Evolutionary conservation across 2,888 invertebrate genomes (phyloP).

Genomic region (Perithous albicinctus): DNA sequence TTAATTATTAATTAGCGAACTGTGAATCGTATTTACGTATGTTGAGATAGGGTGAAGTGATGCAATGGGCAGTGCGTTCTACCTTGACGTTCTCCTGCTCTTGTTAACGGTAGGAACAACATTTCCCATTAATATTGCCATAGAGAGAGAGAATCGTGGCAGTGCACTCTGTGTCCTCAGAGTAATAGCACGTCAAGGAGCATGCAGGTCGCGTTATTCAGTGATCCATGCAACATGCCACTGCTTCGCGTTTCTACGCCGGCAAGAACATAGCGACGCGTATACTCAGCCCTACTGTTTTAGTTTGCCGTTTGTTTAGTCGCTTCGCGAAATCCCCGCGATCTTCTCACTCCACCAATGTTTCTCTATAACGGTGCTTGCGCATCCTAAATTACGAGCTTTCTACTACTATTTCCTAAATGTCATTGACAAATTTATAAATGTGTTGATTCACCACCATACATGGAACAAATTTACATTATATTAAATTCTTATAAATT

Average conservation of each 20-base stretch:
- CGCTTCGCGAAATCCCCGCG: constrained; percentile 16
- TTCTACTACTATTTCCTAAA: constrained; percentile 11
- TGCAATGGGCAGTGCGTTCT: background rate
- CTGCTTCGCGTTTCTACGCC: constrained; percentile 2
- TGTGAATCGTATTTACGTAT: constrained; percentile 68
- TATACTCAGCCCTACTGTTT: constrained; percentile 48
- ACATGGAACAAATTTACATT: background rate
- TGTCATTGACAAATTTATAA: constrained; percentile 35
- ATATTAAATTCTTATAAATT: background rate
- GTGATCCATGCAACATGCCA: constrained; percentile 44
- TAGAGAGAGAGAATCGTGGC: constrained; percentile 37
- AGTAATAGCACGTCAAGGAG: constrained; percentile 56
- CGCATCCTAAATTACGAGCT: constrained; percentile 6
- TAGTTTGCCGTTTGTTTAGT: constrained; percentile 62
- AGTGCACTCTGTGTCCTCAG: constrained; percentile 45
- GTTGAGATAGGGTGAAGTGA: background rate
- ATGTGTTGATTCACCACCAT: background rate
- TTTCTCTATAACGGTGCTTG: constrained; percentile 2
- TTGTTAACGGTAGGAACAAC: constrained; percentile 69
- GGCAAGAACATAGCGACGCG: constrained; percentile 15
- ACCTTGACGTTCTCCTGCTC: constrained; percentile 61
- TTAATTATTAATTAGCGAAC: constrained; percentile 44
- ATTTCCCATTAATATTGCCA: constrained; percentile 70
- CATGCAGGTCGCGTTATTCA: constrained; percentile 56
- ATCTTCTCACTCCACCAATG: background rate